A percentile compares a stretch with the other conserved stretches of the same genome.
These are phyloP conservation scores for Characodon lateralis DNA, from an alignment of 2,797 vertebrate genomes.

Conservation along the genomic window DNA sequence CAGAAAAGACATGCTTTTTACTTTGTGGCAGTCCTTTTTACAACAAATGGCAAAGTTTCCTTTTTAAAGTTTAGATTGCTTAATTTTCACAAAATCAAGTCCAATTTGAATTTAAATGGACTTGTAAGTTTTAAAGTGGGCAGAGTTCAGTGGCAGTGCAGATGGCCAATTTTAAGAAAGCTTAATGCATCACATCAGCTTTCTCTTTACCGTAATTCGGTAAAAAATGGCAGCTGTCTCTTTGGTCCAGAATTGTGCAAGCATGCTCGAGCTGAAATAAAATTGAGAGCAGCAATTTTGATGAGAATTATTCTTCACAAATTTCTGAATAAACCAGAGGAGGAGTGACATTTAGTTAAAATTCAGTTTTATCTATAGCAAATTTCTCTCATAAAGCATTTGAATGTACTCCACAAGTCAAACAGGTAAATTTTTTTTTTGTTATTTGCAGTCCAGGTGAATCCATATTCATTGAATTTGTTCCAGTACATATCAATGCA, in stretches of 20 bases:
- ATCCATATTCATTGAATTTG: neutral
- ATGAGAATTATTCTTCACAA: neutral
- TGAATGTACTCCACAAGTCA: neutral
- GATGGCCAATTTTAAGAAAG: constrained; percentile 26
- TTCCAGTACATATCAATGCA: neutral
- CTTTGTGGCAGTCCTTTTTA: constrained; percentile 64
- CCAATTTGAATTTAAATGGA: neutral
- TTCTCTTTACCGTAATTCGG: constrained; percentile 1
- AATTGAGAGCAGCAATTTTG: neutral
- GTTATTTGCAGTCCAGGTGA: neutral
- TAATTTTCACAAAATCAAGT: neutral
- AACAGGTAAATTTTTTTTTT: neutral
- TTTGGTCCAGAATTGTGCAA: constrained; percentile 13
- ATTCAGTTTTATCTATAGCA: neutral
- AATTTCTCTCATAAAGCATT: neutral
- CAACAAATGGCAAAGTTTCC: constrained; percentile 7
- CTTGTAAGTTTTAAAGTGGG: constrained; percentile 18
- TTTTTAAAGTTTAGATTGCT: neutral
- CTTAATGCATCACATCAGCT: constrained; percentile 10
- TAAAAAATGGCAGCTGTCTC: neutral
- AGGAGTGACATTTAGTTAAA: neutral
- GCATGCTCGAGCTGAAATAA: neutral
- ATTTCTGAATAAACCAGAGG: neutral
- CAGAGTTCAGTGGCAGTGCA: constrained; percentile 34
- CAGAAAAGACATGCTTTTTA: constrained; percentile 73